phyloP scores from a whole-genome alignment of 2,888 invertebrate genomes.

The Oxytorus armatus region DNA sequence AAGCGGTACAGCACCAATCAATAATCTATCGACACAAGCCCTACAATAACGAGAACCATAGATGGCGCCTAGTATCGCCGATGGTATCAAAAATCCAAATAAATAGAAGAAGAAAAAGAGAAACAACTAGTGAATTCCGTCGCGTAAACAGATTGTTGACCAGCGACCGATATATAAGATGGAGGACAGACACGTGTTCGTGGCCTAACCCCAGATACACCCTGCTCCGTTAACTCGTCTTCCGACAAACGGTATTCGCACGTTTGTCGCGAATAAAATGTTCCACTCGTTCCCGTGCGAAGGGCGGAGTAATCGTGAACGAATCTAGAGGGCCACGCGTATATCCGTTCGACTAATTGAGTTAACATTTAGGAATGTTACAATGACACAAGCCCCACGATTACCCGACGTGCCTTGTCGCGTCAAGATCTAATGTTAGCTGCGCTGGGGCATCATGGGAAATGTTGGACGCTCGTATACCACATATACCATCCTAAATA shows the following conservation, averaged over 20 bases:
- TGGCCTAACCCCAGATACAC: slow-evolving; percentile 15
- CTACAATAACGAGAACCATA: slow-evolving; percentile 55
- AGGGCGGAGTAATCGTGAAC: slow-evolving; percentile 17
- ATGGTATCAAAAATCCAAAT: slow-evolving; percentile 19
- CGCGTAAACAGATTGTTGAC: slow-evolving; percentile 32
- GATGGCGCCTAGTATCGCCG: slow-evolving; percentile 62
- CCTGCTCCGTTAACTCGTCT: slow-evolving; percentile 10
- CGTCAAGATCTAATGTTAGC: neutral
- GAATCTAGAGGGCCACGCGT: neutral
- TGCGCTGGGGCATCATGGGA: neutral
- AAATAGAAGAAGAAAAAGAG: neutral
- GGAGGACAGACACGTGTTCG: slow-evolving; percentile 49
- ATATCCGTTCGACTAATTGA: neutral
- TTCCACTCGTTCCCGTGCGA: neutral
- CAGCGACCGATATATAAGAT: neutral
- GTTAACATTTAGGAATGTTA: slow-evolving; percentile 1
- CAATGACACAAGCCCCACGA: neutral
- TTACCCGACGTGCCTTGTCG: slow-evolving; percentile 1
- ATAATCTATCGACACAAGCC: slow-evolving; percentile 70
- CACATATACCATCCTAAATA: neutral
- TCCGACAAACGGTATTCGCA: neutral
- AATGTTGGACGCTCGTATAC: neutral
- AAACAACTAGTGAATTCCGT: neutral
- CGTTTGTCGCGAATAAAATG: neutral
- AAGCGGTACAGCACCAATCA: slow-evolving; percentile 61